Conservation (phyloP, 1,140 invertebrate genomes). For the Drosophila kanapiae region DNA sequence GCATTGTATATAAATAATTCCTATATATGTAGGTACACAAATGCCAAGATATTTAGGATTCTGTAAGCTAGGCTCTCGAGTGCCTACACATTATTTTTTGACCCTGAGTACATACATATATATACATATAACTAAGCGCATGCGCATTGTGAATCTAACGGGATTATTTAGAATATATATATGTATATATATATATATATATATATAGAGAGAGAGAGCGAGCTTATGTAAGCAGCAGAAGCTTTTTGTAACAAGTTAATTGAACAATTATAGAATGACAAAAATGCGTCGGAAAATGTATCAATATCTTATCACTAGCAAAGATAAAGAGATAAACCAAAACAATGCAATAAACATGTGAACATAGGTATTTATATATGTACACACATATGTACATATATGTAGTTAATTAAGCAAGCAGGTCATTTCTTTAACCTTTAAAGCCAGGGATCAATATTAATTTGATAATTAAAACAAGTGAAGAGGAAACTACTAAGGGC, state of each 20-base stretch:
- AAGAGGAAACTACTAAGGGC: background rate
- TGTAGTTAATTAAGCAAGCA: background rate
- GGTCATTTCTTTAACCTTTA: background rate
- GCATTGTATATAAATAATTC: background rate
- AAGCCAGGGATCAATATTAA: no score
- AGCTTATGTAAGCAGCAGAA: constrained; percentile 8
- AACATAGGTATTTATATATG: background rate
- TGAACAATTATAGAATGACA: constrained; percentile 1
- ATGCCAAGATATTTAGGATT: background rate
- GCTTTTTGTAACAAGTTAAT: constrained; percentile 12
- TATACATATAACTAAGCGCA: background rate
- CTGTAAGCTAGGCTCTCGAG: constrained; percentile 1
- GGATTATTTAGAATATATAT: no score
- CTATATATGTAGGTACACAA: background rate
- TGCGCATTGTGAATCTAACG: no score
- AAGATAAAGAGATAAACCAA: background rate
- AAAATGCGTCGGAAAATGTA: constrained; percentile 6
- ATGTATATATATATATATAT: background rate
- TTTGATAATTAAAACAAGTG: background rate
- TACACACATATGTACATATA: background rate
- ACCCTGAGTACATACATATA: constrained; percentile 3
- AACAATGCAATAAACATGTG: background rate
- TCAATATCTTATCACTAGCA: constrained; percentile 2
- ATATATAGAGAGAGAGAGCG: background rate
- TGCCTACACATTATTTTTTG: constrained; percentile 14